Evolutionary conservation across 1,140 invertebrate genomes (phyloP).

Genomic region (Sipha flava): DNA sequence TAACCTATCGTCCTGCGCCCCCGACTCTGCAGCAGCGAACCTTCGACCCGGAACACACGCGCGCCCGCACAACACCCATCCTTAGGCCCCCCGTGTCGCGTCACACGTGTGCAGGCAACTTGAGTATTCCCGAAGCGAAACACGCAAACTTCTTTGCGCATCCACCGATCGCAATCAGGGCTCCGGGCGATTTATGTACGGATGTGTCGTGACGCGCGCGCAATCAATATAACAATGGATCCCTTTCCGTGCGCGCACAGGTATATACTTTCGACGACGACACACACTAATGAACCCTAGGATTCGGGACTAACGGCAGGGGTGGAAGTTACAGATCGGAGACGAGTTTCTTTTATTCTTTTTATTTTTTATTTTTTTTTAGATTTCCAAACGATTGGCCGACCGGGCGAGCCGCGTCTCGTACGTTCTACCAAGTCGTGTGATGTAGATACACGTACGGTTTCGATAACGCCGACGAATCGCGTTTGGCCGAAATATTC

Average conservation of each 20-base stretch:
- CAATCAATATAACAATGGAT: conserved; percentile 16
- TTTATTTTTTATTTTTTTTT: not conserved
- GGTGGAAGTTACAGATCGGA: not conserved
- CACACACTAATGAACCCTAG: conserved; percentile 9
- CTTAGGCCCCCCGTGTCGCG: not conserved
- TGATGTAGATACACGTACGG: no score
- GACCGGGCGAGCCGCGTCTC: not conserved
- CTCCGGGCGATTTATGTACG: not conserved
- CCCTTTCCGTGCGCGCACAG: not conserved
- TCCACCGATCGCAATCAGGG: not conserved
- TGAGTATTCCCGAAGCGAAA: conserved; percentile 14
- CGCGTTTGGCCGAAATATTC: no score
- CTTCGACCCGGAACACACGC: not conserved
- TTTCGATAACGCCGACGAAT: no score
- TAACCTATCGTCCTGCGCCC: not conserved
- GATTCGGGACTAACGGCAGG: not conserved
- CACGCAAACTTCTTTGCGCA: conserved; percentile 1
- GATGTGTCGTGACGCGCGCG: not conserved
- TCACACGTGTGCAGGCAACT: not conserved
- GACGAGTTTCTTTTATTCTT: not conserved
- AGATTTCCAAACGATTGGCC: not conserved
- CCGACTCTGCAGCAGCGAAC: not conserved
- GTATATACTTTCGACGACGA: not conserved
- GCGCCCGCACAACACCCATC: not conserved
- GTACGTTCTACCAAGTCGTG: no score